phyloP scores from a whole-genome alignment of 2,888 invertebrate genomes.

The Caenorhabditis zanzibari region DNA sequence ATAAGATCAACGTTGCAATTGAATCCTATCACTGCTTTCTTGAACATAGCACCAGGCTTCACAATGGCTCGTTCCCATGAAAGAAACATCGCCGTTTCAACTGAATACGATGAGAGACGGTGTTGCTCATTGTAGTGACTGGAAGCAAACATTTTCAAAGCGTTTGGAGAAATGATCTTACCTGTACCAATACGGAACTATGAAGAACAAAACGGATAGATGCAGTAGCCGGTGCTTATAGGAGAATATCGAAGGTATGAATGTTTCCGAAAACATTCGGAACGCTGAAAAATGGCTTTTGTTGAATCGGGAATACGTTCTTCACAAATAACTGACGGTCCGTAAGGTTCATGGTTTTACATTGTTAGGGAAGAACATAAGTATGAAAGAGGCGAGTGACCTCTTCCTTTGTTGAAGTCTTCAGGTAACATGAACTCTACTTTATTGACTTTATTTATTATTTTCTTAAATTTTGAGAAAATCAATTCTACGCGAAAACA shows the following conservation, averaged over 20 bases:
- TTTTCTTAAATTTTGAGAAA: no score
- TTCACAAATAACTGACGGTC: no score
- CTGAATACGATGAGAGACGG: slow-evolving; percentile 77
- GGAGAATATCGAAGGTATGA: slow-evolving; percentile 63
- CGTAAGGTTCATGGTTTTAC: no score
- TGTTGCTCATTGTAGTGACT: slow-evolving; percentile 81
- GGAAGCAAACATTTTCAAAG: background rate
- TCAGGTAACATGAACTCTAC: no score
- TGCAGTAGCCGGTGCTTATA: slow-evolving; percentile 68
- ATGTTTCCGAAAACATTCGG: slow-evolving; percentile 63
- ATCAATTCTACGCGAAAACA: no score
- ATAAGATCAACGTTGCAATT: slow-evolving; percentile 85
- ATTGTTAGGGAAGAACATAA: slow-evolving; percentile 3
- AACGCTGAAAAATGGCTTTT: background rate
- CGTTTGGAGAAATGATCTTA: slow-evolving; percentile 9
- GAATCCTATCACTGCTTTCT: slow-evolving; percentile 83
- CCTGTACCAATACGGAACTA: slow-evolving; percentile 73
- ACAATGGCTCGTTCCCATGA: slow-evolving; percentile 81
- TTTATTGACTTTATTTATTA: no score
- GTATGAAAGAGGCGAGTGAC: no score
- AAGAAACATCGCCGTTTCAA: slow-evolving; percentile 78
- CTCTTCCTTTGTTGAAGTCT: no score
- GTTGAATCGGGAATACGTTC: no score
- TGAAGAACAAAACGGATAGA: slow-evolving; percentile 67
- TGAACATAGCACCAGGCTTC: slow-evolving; percentile 80